These are phyloP conservation scores for Ptychadena robeensis DNA, from an alignment of 2,797 vertebrate species.

Conservation along the genomic window DNA sequence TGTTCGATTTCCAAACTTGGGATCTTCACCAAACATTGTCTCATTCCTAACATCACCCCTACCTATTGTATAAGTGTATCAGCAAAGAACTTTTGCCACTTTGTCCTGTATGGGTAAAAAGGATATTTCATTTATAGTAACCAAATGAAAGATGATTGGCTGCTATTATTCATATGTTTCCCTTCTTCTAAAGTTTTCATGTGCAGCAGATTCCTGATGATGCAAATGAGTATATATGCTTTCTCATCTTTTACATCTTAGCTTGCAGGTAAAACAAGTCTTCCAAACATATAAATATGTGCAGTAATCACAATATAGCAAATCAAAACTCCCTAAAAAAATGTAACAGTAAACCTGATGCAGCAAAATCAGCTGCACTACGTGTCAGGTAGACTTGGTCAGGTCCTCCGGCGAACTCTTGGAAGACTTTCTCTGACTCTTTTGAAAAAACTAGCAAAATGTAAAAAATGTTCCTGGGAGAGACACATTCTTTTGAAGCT, in stretches of 20 bases:
- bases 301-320: neutral
- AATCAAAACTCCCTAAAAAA: neutral
- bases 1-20: too few relatives aligned
- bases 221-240: neutral
- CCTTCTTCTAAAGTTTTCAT: neutral
- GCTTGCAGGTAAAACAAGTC: constrained; percentile 6
- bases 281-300: constrained; percentile 4
- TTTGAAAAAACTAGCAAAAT: constrained; percentile 43
- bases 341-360: neutral
- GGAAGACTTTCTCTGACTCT: constrained; percentile 44
- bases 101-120: too few relatives aligned
- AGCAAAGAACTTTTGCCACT: too few relatives aligned
- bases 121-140: neutral
- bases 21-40: too few relatives aligned
- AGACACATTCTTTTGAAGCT: constrained; percentile 35
- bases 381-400: constrained; percentile 30
- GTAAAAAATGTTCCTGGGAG: constrained; percentile 47
- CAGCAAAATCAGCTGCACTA: constrained; percentile 35
- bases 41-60: too few relatives aligned
- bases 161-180: neutral
- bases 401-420: constrained; percentile 24
- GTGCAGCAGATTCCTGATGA: neutral
- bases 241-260: neutral
- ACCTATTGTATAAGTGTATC: too few relatives aligned
- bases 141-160: neutral